Base-by-base conservation (phyloP, 2,113 vertebrate genomes). In the Spea bombifrons region DNA sequence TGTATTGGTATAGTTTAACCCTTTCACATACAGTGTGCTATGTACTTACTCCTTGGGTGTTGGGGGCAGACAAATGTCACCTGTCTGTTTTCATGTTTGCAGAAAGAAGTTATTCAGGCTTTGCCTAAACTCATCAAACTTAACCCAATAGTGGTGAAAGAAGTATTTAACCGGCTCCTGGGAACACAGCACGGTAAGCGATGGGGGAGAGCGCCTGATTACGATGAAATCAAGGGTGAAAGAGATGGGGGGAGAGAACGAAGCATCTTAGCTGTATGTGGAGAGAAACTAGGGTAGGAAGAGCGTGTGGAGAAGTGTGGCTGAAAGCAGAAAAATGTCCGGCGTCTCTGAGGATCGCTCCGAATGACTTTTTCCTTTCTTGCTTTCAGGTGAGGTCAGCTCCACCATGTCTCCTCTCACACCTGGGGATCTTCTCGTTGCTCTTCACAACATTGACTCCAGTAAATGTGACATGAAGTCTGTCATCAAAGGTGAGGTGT, bases 81-180 rank as follows among this genome's bases (percentile, higher is more conserved):
- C 50, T 5, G 5, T 0, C 9, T 0, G 8, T 2, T 70, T 6
- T 8, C 3, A 52, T 59, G 13, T 16, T 71, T 61, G 8, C 81
- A 98, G 97, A 95, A 92, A 66, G 97, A 98, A 84, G 97, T 98
- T 80, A 95, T 96, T 81, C 96, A 95, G 88, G 97, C 97, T 1
- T 86, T 98, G 5, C 97, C 97, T 2, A 97, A 98, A 55, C 94
- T 98, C 69, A 98, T 98, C 89, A 98, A 98, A 49, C 94, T 98
- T 70, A 98, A 98, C 87, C 97, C 96, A 3, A 94, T 97, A 0
- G 97, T 98, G n/a, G 97, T 98, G 81, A 98, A 98, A 84, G 97
- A 98, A 82, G 96, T 98, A 3, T 98, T 98, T 90, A 98, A 98
- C 86, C 92, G 97, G 3, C 93, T 98, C 4, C 84, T 98, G 81